Percentiles rank a stretch among this genome's conserved stretches.
Evolutionary conservation across 2,888 invertebrate genomes (phyloP).

Genomic region (Drosophila rellima): DNA sequence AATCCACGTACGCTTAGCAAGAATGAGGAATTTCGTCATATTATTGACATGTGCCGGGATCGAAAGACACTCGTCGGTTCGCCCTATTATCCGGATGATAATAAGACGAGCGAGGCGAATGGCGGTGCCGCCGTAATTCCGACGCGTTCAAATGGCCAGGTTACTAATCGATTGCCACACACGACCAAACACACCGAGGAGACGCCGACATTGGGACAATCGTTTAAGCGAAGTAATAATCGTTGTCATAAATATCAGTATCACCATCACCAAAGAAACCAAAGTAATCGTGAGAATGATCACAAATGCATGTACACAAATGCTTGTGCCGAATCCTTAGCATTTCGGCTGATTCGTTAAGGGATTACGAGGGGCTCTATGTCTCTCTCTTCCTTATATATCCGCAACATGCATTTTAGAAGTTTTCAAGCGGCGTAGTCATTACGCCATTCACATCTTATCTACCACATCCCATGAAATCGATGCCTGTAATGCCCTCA

Average conservation of each 20-base stretch:
- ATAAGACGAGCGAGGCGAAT: slow-evolving; percentile 36
- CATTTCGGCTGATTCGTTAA: slow-evolving; percentile 39
- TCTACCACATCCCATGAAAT: slow-evolving; percentile 6
- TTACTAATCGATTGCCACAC: slow-evolving; percentile 3
- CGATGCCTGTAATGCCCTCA: slow-evolving; percentile 1
- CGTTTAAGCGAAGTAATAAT: slow-evolving; percentile 62
- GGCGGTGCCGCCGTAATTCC: slow-evolving; percentile 22
- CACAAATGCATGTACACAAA: slow-evolving; percentile 39
- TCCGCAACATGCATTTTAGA: slow-evolving; percentile 20
- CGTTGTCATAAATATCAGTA: slow-evolving; percentile 27
- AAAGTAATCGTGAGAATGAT: slow-evolving; percentile 41
- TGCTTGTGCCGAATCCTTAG: slow-evolving; percentile 34
- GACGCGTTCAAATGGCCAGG: slow-evolving; percentile 14
- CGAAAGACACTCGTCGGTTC: slow-evolving; percentile 67
- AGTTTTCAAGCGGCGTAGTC: slow-evolving; percentile 29
- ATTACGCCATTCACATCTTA: background rate
- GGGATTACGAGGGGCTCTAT: slow-evolving; percentile 10
- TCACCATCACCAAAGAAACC: slow-evolving; percentile 45
- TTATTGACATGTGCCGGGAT: slow-evolving; percentile 74
- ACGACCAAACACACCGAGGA: background rate
- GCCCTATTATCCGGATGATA: slow-evolving; percentile 50
- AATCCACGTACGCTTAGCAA: slow-evolving; percentile 84
- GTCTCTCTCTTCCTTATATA: background rate
- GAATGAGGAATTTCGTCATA: slow-evolving; percentile 73
- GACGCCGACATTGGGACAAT: slow-evolving; percentile 40